Evolutionary conservation across 2,888 invertebrate genomes (phyloP).

Genomic region (Pterostichus niger): DNA sequence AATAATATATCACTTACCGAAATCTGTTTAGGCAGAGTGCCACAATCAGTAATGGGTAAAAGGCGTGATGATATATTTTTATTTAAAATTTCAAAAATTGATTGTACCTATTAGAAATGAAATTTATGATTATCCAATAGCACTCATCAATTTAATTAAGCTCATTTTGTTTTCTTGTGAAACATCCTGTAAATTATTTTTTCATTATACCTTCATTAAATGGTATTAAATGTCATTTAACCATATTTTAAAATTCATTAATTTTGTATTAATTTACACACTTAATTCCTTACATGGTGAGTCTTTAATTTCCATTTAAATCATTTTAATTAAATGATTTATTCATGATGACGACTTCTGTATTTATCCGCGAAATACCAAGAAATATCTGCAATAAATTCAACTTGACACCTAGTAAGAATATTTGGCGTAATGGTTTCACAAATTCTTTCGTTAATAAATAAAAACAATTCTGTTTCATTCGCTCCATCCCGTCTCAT

Average conservation of each 20-base stretch:
- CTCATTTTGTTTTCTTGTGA: conserved; percentile 28
- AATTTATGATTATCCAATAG: no score
- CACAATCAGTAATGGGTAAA: no score
- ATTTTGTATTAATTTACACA: conserved; percentile 48
- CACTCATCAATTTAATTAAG: conserved; percentile 30
- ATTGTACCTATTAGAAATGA: no score
- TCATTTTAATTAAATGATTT: conserved; percentile 50
- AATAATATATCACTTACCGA: no score
- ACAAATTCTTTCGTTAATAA: not conserved
- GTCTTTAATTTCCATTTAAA: conserved; percentile 37
- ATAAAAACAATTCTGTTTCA: not conserved
- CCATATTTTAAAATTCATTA: conserved; percentile 47
- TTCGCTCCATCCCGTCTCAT: not conserved
- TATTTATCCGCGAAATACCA: conserved; percentile 17
- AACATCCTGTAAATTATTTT: conserved; percentile 37
- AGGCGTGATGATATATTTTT: no score
- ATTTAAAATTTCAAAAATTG: no score
- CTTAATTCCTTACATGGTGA: not conserved
- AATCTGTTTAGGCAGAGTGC: no score
- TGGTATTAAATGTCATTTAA: conserved; percentile 35
- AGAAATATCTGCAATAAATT: not conserved
- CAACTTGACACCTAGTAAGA: not conserved
- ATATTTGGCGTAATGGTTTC: not conserved
- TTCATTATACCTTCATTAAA: conserved; percentile 43
- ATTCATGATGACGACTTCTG: conserved; percentile 20